These are phyloP conservation scores for Stenurella melanura DNA, from an alignment of 2,888 invertebrate genomes.

Conservation along the genomic window DNA sequence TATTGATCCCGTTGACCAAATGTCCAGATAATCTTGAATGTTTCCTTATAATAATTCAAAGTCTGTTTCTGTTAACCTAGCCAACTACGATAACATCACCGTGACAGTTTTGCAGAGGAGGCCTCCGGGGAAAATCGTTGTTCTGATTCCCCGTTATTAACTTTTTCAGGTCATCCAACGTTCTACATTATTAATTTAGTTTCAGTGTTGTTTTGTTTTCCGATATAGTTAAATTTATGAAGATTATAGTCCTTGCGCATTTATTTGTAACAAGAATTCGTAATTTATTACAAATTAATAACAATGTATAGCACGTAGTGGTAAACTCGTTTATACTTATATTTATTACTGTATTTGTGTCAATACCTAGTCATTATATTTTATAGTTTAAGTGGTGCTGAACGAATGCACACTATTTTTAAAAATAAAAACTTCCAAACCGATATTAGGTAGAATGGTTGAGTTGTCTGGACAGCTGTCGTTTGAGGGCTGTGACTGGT, in stretches of 20 bases:
- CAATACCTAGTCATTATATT: conserved; percentile 32
- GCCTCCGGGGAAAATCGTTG: conserved; percentile 17
- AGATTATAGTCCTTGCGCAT: conserved; percentile 25
- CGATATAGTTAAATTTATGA: conserved; percentile 37
- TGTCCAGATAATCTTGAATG: conserved; percentile 46
- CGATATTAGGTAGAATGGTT: not conserved
- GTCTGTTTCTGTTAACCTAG: conserved; percentile 24
- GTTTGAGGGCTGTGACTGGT: not conserved
- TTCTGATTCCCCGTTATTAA: conserved; percentile 28
- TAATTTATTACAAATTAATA: conserved; percentile 36
- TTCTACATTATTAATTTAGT: conserved; percentile 34
- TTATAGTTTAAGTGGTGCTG: conserved; percentile 20
- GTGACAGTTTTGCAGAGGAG: conserved; percentile 31
- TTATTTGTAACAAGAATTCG: conserved; percentile 23
- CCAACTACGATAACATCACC: conserved; percentile 31
- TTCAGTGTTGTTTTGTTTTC: conserved; percentile 28
- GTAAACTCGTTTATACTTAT: conserved; percentile 12
- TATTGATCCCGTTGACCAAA: conserved; percentile 46
- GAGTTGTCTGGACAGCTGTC: not conserved
- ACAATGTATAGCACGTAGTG: conserved; percentile 22
- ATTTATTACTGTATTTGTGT: conserved; percentile 32
- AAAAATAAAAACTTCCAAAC: not conserved
- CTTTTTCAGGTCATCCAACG: conserved; percentile 32
- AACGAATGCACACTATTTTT: not conserved
- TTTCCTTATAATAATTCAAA: conserved; percentile 36